Conservation (phyloP, 2,797 vertebrate species). For the Phataginus tetradactyla region DNA sequence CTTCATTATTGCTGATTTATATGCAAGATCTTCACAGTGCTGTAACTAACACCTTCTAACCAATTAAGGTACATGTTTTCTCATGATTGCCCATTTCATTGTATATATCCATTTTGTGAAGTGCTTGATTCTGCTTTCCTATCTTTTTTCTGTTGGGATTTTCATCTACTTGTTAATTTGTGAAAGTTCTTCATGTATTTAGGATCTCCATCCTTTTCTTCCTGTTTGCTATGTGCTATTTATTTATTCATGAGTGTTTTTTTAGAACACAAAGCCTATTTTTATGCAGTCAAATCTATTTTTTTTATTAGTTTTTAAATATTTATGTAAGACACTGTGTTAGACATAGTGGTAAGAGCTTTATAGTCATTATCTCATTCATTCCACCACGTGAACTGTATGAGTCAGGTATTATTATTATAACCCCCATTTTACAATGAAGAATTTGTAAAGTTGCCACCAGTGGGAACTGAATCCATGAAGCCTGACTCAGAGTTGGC, state of each 20-base stretch:
- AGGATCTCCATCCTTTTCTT: background rate
- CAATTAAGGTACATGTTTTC: background rate
- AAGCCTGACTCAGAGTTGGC: background rate
- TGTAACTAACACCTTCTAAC: background rate
- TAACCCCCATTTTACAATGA: background rate
- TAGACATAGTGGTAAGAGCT: background rate
- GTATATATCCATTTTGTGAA: background rate
- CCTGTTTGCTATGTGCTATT: background rate
- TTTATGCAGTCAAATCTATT: background rate
- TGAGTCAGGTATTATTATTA: background rate
- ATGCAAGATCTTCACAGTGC: background rate
- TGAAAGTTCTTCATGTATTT: background rate
- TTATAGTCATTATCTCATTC: background rate
- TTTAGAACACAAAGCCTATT: background rate
- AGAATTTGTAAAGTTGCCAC: background rate
- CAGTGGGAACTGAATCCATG: background rate
- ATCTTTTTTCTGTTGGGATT: background rate
- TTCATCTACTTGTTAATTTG: constrained; percentile 33
- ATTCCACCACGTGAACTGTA: no score
- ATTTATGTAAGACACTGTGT: background rate
- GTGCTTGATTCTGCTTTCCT: background rate
- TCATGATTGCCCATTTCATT: background rate
- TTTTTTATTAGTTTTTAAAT: constrained; percentile 3
- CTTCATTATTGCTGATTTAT: background rate
- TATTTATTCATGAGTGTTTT: background rate